Conservation (phyloP, 2,888 invertebrate species). For the Pemphredon lugubris region DNA sequence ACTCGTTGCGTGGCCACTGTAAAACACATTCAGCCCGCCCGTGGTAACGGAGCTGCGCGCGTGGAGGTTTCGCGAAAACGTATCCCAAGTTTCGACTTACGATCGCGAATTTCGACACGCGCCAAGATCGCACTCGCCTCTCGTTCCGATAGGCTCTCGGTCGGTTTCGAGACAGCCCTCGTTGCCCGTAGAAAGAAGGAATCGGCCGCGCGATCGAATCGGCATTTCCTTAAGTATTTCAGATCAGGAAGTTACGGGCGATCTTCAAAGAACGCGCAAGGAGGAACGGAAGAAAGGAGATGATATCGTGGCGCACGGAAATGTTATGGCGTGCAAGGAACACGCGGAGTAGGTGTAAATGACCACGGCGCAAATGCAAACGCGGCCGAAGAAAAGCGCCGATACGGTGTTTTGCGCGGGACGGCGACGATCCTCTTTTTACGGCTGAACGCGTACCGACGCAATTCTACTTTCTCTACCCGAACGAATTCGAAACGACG, state of each 20-base stretch:
- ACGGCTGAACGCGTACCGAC: conserved; percentile 39
- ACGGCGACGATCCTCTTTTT: conserved; percentile 39
- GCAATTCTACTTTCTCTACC: conserved; percentile 37
- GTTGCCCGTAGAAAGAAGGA: conserved; percentile 18
- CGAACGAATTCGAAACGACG: conserved; percentile 27
- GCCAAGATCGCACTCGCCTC: conserved; percentile 31
- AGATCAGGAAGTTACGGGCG: conserved; percentile 50
- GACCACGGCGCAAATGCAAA: conserved; percentile 53
- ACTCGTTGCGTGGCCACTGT: conserved; percentile 36
- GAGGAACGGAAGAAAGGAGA: conserved; percentile 54
- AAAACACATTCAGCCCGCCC: neutral
- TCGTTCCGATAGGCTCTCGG: conserved; percentile 17
- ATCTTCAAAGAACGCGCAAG: conserved; percentile 55
- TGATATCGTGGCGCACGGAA: conserved; percentile 66
- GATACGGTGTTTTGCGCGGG: conserved; percentile 51
- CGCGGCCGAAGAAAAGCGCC: conserved; percentile 48
- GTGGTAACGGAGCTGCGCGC: neutral
- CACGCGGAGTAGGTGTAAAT: conserved; percentile 66
- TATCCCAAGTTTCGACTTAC: conserved; percentile 3
- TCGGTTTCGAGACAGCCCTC: conserved; percentile 4
- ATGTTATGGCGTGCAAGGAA: conserved; percentile 65
- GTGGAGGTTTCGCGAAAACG: too few relatives aligned
- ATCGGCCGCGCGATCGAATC: conserved; percentile 43
- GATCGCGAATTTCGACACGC: conserved; percentile 21
- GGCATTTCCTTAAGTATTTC: conserved; percentile 51